Base-by-base conservation (phyloP, 2,888 invertebrate species). In the Elegia similella region DNA sequence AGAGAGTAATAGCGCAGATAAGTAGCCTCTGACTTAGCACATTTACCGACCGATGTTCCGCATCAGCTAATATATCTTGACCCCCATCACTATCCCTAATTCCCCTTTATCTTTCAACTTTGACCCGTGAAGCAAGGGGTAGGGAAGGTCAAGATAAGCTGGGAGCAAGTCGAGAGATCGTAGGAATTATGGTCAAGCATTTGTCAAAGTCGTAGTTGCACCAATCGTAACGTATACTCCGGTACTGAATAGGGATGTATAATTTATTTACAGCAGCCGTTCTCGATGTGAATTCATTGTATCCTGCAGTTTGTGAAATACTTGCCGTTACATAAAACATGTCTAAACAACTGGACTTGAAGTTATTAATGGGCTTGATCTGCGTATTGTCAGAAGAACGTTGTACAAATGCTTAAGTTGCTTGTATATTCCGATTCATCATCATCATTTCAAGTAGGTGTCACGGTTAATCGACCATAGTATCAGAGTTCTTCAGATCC, bases 21-120 rank as follows among this genome's bases (percentile, higher is more conserved):
- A 84, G 82, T 84, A 84, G 80, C 82, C 79, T 68, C 83, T 84
- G 84, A 86, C 84, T 82, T 77, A 78, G 82, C 84, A 85, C 83
- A 82, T 85, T 85, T 78, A 74, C 78, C 70, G 71, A 73, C 81
- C 80, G 78, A 84, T 80, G 81, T 80, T 77, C 68, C 68, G 57
- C 63, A 59, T 52, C 64, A 64, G 57, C 84, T 78, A 82, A 52
- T 62, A 12, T 70, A 68, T 38, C 16, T 7, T 61, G 82, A 74
- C 54, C 82, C 58, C 29, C 63, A 64, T 62, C 52, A 12, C 48
- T 38, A 53, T 30, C 59, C 48, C 12, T 53, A 15, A 29, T 30
- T 43, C 43, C 54, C 56, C 56, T 60, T 48, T 42, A 57, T 42
- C 48, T 61, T 59, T 67, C 55, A 46, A 42, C 56, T 34, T 12